Percentiles rank a stretch among this genome's conserved stretches.
phyloP scores from a whole-genome alignment of 1,140 invertebrate genomes.

The Orchestia grillus region DNA sequence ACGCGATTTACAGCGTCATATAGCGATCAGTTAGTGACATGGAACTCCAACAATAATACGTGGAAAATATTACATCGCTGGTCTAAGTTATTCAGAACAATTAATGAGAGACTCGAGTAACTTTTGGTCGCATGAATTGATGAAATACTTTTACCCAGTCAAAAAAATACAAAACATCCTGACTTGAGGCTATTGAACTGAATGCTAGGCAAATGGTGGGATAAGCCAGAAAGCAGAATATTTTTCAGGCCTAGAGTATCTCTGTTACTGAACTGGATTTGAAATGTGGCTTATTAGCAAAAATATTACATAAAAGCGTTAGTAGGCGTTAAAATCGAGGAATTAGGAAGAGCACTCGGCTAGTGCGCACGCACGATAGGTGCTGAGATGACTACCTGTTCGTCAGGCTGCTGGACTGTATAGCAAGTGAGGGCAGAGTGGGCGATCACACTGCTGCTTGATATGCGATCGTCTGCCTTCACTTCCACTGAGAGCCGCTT shows the following conservation, averaged over 20 bases:
- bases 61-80: too few relatives aligned
- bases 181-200: background rate
- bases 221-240: background rate
- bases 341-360: background rate
- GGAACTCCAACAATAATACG: too few relatives aligned
- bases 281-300: background rate
- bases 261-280: background rate
- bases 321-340: background rate
- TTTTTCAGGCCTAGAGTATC: background rate
- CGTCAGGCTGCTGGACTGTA: constrained; percentile 66
- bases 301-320: background rate
- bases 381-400: constrained; percentile 63
- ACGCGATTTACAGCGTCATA: too few relatives aligned
- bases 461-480: constrained; percentile 6
- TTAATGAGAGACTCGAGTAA: background rate
- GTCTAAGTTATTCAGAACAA: background rate
- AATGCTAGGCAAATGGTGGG: background rate
- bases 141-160: background rate
- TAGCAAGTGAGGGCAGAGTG: constrained; percentile 63
- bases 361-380: background rate
- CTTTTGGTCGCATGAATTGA: background rate
- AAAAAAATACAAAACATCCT: background rate
- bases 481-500: background rate
- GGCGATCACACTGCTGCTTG: background rate
- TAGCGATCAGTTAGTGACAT: too few relatives aligned